A percentile compares a stretch with the other conserved stretches of the same genome.
These are phyloP conservation scores for Dascillus cervinus DNA, from an alignment of 2,888 invertebrate genomes.

Conservation along the genomic window DNA sequence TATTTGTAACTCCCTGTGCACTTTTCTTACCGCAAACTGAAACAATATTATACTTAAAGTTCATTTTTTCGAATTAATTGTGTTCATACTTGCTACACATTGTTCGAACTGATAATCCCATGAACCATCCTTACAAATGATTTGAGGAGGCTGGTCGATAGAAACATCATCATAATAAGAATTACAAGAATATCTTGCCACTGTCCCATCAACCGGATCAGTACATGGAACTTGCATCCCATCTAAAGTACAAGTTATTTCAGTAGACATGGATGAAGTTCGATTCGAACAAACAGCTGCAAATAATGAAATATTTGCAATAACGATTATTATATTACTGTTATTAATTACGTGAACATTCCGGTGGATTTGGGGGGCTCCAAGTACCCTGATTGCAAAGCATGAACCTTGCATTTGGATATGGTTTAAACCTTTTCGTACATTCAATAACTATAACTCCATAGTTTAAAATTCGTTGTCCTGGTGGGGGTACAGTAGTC, in stretches of 20 bases:
- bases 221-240: background rate
- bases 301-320: too few relatives aligned
- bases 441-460: slow-evolving; percentile 21
- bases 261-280: slow-evolving; percentile 2
- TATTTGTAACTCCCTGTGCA: slow-evolving; percentile 17
- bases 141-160: slow-evolving; percentile 1
- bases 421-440: background rate
- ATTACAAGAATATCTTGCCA: slow-evolving; percentile 23
- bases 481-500: slow-evolving; percentile 9
- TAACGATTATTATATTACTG: too few relatives aligned
- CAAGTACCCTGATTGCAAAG: slow-evolving; percentile 7
- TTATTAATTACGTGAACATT: slow-evolving; percentile 8
- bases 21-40: slow-evolving; percentile 34
- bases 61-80: too few relatives aligned
- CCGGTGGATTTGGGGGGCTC: background rate
- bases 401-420: too few relatives aligned
- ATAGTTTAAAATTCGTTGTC: slow-evolving; percentile 12
- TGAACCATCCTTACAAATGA: slow-evolving; percentile 8
- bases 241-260: slow-evolving; percentile 5
- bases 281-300: too few relatives aligned
- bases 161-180: slow-evolving; percentile 23
- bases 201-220: slow-evolving; percentile 21
- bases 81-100: slow-evolving; percentile 12
- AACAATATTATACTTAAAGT: too few relatives aligned
- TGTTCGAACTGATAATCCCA: slow-evolving; percentile 8